Base-by-base conservation (phyloP, 2,797 vertebrate species). In the Lagodon rhomboides region DNA sequence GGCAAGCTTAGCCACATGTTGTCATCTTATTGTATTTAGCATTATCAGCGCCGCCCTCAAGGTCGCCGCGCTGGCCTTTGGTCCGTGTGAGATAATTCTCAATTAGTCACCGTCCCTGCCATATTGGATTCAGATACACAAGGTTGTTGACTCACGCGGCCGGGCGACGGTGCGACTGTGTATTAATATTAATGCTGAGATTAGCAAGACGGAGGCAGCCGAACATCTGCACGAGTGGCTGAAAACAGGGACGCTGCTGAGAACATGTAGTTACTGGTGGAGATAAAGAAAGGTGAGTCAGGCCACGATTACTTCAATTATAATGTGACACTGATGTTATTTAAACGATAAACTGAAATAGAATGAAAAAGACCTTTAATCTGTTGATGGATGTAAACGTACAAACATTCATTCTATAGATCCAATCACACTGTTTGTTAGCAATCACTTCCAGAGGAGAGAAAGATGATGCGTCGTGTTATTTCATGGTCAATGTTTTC, bases 11-110 rank as follows among this genome's bases (percentile, higher is more conserved):
- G 84, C 76, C 75, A 66, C 76, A 6, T 55, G 61, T 43, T 79
- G 87, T 85, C 86, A 66, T 85, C 44, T 49, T 77, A 82, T 89
- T 85, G 86, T 87, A 80, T 88, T 91, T 78, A 86, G 75, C 75
- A 79, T 90, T 83, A 84, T 80, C 77, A 75, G 74, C 60, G 70
- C 13, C 13, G 81, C 22, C 83, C 86, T 77, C 61, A 62, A 77
- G 79, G 76, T 71, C 41, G 17, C 76, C 1, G 58, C 59, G n/a
- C 11, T 70, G 84, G 74, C 83, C 84, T 86, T 75, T 75, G 62
- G 64, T 73, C 72, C n/a, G 0, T 60, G 49, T 30, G 64, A 83
- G 80, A 75, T 88, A 62, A 83, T 87, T 87, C 73, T 66, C 85
- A 89, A 90, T 91, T 91, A 89, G 74, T 68, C 80, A 30, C 54